A percentile compares a stretch with the other conserved stretches of the same genome.
Conservation (phyloP, 2,113 vertebrate species). For the Tichodroma muraria region DNA sequence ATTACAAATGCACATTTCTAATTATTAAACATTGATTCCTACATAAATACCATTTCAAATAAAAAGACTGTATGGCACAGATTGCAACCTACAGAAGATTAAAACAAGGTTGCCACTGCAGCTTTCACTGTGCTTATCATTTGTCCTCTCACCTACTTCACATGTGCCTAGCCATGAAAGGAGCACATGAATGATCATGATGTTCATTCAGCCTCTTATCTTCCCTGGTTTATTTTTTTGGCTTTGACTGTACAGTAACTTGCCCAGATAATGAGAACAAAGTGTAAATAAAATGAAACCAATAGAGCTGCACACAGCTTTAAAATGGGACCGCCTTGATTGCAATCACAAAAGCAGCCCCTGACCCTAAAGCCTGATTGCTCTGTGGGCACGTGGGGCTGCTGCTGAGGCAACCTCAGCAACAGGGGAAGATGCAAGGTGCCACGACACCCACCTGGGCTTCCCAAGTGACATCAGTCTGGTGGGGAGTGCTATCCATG, state of each 20-base stretch:
- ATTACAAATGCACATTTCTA: not conserved
- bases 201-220: constrained; percentile 2
- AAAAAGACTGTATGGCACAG: not conserved
- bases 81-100: not conserved
- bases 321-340: not conserved
- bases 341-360: not conserved
- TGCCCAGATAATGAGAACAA: not conserved
- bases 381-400: not conserved
- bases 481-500: rapidly evolving
- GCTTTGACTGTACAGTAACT: not conserved
- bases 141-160: constrained; percentile 13
- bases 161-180: not conserved
- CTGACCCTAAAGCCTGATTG: not conserved
- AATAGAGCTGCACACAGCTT: not conserved
- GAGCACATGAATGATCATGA: not conserved
- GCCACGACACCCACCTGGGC: not conserved
- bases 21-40: not conserved
- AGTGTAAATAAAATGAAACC: constrained; percentile 55
- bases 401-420: not conserved
- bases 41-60: not conserved
- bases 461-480: rapidly evolving
- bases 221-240: not conserved
- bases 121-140: not conserved
- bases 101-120: not conserved
- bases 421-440: not conserved